Evolutionary conservation across 1,140 invertebrate species (phyloP), one percentile per base, ranked within the genome.

Genomic region (Drosophila yakuba): DNA sequence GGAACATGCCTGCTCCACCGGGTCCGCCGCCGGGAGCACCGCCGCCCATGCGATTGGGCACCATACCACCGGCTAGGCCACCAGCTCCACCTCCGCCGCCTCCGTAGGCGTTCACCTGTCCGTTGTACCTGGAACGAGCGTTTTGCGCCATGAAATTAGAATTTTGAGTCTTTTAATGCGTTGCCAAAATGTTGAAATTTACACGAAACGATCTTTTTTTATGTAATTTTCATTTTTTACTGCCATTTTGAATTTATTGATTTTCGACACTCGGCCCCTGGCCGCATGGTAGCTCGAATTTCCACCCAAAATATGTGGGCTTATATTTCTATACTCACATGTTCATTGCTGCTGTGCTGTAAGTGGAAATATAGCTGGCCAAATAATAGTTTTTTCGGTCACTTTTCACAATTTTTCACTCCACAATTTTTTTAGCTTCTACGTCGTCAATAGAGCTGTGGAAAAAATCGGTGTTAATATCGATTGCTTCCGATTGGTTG

Each of bases 161-260:
- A 89, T 88, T 88, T 88, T 56, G 84, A 89, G 15, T 51, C 61
- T 62, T 59, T 76, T 60, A 63, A 89, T 51, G 72, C 57, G 41
- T 44, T 62, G 63, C 67, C 52, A 79, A 89, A 79, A 43, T 45
- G 48, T 50, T 39, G 12, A 11, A 58, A 63, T 63, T 45, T 44
- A 32, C 73, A 20, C 14, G 23, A 47, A 58, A 25, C 48, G 74
- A 54, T 43, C 62, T 32, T 63, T 81, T 81, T 88, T 59, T 75
- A 88, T 83, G 63, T 89, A 61, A 77, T 89, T 88, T 83, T 82
- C 74, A 78, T 62, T 28, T 78, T 63, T 72, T 78, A 71, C 75
- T 63, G 84, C 83, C 83, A 88, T 88, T 89, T 88, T 88, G 83
- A 88, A 74, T 86, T 76, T 89, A 88, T 88, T 88, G 83, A 88